Conservation (phyloP, 2,113 vertebrate genomes). For the Sphyrna mokarran region DNA sequence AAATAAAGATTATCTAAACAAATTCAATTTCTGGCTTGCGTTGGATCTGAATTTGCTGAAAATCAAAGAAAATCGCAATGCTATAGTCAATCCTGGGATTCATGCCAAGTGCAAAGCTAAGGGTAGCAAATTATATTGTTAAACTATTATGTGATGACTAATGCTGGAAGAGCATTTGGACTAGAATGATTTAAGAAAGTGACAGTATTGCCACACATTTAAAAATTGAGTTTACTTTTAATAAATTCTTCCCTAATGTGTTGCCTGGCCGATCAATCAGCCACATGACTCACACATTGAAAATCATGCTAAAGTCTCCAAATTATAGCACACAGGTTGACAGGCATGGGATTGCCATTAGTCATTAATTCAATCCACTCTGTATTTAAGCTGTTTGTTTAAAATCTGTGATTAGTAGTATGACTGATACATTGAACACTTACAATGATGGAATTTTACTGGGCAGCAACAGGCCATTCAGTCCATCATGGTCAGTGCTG, state of each 20-base stretch:
- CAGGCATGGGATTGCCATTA: neutral
- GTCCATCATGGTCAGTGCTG: neutral
- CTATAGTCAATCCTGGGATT: neutral
- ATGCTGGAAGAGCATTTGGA: neutral
- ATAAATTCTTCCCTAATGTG: constrained; percentile 7
- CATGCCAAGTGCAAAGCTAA: neutral
- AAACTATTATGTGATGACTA: neutral
- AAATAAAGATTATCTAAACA: neutral
- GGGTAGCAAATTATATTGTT: neutral
- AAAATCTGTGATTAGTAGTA: neutral
- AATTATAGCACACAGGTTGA: neutral
- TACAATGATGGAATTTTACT: neutral
- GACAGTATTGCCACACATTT: neutral
- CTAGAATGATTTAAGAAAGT: neutral
- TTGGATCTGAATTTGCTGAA: neutral
- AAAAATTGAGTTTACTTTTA: neutral
- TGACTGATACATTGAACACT: neutral
- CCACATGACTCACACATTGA: neutral
- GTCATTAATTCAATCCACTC: neutral
- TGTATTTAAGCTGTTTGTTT: neutral
- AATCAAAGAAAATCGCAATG: neutral
- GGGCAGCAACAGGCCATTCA: neutral
- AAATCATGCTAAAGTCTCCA: neutral
- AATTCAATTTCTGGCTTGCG: neutral
- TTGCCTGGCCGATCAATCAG: neutral